These are phyloP conservation scores for Lates japonicus DNA, from an alignment of 2,797 vertebrate genomes.

Conservation along the genomic window DNA sequence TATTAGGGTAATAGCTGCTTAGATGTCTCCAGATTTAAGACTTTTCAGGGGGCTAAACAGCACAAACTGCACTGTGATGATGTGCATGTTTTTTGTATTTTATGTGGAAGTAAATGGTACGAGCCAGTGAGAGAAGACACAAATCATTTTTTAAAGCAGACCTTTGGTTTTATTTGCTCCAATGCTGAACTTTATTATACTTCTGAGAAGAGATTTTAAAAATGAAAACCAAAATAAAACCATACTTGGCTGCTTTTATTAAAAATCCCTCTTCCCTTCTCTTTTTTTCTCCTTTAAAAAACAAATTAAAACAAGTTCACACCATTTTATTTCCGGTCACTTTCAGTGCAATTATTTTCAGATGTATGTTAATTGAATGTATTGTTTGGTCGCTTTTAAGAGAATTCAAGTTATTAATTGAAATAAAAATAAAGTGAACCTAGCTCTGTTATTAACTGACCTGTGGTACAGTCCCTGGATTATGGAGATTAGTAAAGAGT, in stretches of 20 bases:
- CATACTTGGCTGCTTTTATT: too few species aligned
- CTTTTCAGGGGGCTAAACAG: neutral
- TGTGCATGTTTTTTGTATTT: neutral
- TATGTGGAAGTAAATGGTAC: neutral
- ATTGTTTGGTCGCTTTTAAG: neutral
- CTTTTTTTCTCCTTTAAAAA: too few species aligned
- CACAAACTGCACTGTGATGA: neutral
- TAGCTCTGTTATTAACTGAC: neutral
- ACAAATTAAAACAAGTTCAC: too few species aligned
- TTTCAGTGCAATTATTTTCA: neutral
- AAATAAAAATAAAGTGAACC: constrained; percentile 3
- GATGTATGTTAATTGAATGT: neutral
- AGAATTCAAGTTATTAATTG: neutral
- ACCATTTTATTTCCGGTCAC: too few species aligned
- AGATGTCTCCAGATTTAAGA: constrained; percentile 2
- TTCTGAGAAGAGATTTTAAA: too few species aligned
- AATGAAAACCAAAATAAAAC: too few species aligned
- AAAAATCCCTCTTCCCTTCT: too few species aligned
- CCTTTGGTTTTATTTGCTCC: neutral
- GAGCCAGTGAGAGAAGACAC: neutral
- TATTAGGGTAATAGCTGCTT: neutral
- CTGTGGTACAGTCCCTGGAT: neutral
- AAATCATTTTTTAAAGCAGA: neutral
- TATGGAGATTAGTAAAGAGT: neutral
- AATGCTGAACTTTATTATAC: too few species aligned